Conservation (phyloP, 2,888 invertebrate genomes). For the Empis stercorea region DNA sequence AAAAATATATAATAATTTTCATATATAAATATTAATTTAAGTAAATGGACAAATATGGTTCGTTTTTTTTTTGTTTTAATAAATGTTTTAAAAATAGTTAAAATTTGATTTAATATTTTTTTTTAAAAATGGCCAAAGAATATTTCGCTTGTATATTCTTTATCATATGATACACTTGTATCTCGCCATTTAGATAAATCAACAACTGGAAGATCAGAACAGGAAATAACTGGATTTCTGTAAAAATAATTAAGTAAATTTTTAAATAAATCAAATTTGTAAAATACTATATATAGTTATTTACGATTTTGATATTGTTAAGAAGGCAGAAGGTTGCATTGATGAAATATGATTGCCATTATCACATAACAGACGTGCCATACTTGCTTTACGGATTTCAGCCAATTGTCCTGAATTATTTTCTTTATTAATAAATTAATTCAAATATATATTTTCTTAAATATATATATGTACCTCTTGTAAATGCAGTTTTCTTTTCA, state of each 20-base stretch:
- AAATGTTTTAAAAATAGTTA: too few relatives aligned
- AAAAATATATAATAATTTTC: too few relatives aligned
- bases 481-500: neutral
- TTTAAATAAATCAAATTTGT: neutral
- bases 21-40: too few relatives aligned
- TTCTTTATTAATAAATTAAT: neutral
- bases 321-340: conserved; percentile 57
- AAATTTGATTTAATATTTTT: too few relatives aligned
- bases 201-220: conserved; percentile 43
- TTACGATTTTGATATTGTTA: conserved; percentile 46
- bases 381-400: conserved; percentile 62
- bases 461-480: neutral
- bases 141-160: neutral
- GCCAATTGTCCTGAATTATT: conserved; percentile 48
- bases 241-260: conserved; percentile 17
- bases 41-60: too few relatives aligned
- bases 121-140: too few relatives aligned
- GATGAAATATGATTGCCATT: conserved; percentile 55
- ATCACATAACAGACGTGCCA: conserved; percentile 69
- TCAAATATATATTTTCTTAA: too few relatives aligned
- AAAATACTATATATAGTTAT: conserved; percentile 18
- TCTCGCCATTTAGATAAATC: conserved; percentile 52
- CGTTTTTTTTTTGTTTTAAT: too few relatives aligned
- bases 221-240: conserved; percentile 49
- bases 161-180: conserved; percentile 8